Base-by-base conservation (phyloP, 2,113 vertebrate species). In the Rhombomys opimus region DNA sequence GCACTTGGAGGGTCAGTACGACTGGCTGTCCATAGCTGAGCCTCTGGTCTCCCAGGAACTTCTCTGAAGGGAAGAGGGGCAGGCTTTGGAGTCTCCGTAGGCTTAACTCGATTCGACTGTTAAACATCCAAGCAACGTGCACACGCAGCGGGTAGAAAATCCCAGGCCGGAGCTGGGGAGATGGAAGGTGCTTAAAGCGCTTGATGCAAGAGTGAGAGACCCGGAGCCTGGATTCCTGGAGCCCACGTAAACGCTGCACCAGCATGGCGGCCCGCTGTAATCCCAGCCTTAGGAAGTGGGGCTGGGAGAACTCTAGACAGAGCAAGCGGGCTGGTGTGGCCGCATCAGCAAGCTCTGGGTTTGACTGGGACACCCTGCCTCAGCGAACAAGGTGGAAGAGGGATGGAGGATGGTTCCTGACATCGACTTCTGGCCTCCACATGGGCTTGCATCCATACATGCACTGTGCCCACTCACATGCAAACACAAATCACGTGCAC, bases 11-110 rank as follows among this genome's bases (percentile, higher is more conserved):
- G 93, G 98, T 98, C 97, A 99, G 95, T 13, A 98, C 98, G 96
- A 99, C 98, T 89, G 97, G 96, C 98, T 99, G 99, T 89, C 99
- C 98, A 0, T 99, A 99, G 98, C 99, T 99, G 98, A 99, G 94
- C 89, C 89, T 96, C 96, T 99, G 99, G 96, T 99, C 98, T 95
- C 99, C 99, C 97, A 99, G 98, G 97, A 99, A 99, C 96, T 98
- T 99, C 90, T 98, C 99, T 99, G 97, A 0, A 81, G 18, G 91
- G 1, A 0, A 98, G 80, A 94, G 52, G 94, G 6, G 41, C 84
- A 50, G 86, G 20, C 2, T 2, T 41, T 7, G 15, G 70, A 9
- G 2, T 17, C 20, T 46, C 9, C 57, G 20, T 0, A 41, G 0
- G 1, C 81, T 75, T 11, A 10, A 46, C 80, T 76, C 22, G 54